Conservation (phyloP, 1,140 invertebrate genomes). For the Nixonia krombeini region DNA sequence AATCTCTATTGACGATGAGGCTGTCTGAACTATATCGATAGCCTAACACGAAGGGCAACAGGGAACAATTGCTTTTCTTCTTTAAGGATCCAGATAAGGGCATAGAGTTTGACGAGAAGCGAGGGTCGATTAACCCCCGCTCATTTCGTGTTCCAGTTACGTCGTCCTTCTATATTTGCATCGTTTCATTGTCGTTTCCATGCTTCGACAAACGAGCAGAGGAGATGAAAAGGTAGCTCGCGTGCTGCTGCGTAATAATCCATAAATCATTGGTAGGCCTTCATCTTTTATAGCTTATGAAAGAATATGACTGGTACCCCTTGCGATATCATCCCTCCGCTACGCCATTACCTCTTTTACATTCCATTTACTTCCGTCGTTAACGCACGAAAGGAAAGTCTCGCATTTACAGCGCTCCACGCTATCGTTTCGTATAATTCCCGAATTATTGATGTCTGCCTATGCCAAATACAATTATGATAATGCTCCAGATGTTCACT, state of each 20-base stretch:
- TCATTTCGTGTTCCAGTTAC: neutral
- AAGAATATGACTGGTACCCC: constrained; percentile 48
- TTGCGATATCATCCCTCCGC: constrained; percentile 40
- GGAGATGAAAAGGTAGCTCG: too few relatives aligned
- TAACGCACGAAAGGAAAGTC: constrained; percentile 47
- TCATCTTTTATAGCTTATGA: constrained; percentile 56
- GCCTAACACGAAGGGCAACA: too few relatives aligned
- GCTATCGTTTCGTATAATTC: constrained; percentile 49
- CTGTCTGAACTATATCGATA: too few relatives aligned
- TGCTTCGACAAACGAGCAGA: too few relatives aligned
- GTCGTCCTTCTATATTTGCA: constrained; percentile 19
- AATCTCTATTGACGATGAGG: too few relatives aligned
- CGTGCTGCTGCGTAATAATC: constrained; percentile 60
- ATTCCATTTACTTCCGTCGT: constrained; percentile 55
- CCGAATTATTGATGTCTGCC: constrained; percentile 45
- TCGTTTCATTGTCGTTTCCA: constrained; percentile 36
- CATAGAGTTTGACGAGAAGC: too few relatives aligned
- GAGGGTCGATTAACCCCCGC: too few relatives aligned
- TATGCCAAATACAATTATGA: constrained; percentile 46
- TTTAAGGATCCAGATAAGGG: too few relatives aligned
- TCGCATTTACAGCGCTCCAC: constrained; percentile 34
- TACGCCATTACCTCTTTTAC: constrained; percentile 48
- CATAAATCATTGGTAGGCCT: constrained; percentile 65
- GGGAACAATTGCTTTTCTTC: too few relatives aligned
- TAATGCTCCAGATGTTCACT: constrained; percentile 42